Conservation (phyloP, 2,113 vertebrate genomes). For the Vulpes vulpes region DNA sequence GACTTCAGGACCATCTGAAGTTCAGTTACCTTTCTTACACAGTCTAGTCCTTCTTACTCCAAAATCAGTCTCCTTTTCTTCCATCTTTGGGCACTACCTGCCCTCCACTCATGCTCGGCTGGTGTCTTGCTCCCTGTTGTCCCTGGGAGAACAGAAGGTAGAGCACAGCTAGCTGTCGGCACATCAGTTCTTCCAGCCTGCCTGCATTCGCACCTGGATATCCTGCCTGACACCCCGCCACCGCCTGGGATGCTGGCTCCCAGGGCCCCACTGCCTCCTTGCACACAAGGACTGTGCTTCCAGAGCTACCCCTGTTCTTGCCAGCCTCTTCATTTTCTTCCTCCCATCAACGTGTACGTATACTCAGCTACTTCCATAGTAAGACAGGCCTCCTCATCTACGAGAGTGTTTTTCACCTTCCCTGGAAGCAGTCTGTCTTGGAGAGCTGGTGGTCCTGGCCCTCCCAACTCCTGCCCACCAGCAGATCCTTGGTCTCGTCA, state of each 20-base stretch:
- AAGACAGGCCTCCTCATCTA: neutral
- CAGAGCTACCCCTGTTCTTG: neutral
- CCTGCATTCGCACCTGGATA: rapidly evolving
- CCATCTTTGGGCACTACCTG: neutral
- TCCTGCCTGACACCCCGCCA: rapidly evolving
- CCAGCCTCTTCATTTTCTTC: neutral
- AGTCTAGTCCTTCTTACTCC: neutral
- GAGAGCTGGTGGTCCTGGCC: neutral
- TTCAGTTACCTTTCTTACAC: neutral
- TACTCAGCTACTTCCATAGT: neutral
- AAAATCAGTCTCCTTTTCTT: neutral
- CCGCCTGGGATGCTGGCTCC: neutral
- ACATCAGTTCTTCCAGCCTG: rapidly evolving
- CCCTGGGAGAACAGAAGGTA: neutral
- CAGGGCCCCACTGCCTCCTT: neutral
- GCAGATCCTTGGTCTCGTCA: neutral
- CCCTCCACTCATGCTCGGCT: neutral
- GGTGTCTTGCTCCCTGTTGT: neutral
- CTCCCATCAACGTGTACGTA: neutral
- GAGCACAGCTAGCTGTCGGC: neutral
- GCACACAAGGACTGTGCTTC: neutral
- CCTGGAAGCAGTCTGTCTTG: neutral
- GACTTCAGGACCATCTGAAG: neutral
- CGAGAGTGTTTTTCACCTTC: neutral
- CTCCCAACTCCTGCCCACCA: neutral